Percentiles rank a stretch among this genome's conserved stretches.
Evolutionary conservation across 2,113 vertebrate species (phyloP).

Genomic region (Psettodes erumei): DNA sequence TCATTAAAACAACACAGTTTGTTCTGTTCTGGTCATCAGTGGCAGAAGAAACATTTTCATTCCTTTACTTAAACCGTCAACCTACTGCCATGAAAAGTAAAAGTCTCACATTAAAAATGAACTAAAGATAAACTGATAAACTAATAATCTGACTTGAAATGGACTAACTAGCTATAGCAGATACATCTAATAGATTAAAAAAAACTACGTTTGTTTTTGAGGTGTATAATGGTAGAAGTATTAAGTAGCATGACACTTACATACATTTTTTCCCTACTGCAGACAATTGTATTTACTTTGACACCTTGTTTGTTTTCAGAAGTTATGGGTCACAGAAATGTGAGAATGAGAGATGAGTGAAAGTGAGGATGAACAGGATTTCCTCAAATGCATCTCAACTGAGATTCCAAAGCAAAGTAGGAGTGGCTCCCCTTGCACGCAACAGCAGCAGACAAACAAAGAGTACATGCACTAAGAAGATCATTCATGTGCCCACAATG

Average conservation of each 20-base stretch:
- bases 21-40: background rate
- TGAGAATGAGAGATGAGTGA: background rate
- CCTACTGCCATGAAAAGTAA: background rate
- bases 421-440: too few relatives aligned
- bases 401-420: background rate
- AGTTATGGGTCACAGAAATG: background rate
- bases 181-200: background rate
- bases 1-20: constrained; percentile 2
- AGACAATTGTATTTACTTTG: background rate
- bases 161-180: background rate
- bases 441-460: background rate
- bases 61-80: background rate
- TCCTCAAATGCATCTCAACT: background rate
- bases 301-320: background rate
- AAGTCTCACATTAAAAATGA: background rate
- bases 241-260: background rate
- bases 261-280: background rate
- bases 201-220: background rate
- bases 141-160: too few relatives aligned
- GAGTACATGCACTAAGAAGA: background rate
- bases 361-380: too few relatives aligned
- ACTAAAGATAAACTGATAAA: too few relatives aligned
- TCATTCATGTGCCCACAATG: background rate
- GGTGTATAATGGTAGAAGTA: background rate
- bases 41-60: background rate